Conservation (phyloP, 2,113 vertebrate genomes). For the Oryzias curvinotus region DNA sequence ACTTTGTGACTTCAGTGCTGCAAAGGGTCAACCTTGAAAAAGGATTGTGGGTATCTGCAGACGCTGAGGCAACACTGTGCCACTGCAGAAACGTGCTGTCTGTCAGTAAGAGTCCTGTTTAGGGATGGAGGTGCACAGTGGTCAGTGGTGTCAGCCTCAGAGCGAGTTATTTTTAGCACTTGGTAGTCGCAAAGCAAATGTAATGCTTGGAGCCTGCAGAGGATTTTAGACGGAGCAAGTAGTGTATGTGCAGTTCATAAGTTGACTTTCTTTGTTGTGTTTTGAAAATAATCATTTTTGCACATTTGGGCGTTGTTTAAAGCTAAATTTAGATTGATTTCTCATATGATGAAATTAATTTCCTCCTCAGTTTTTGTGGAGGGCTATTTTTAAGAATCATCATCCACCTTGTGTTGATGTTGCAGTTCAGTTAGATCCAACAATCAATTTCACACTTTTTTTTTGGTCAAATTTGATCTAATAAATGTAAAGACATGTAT, state of each 20-base stretch:
- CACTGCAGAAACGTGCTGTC: constrained; percentile 27
- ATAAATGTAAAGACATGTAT: too few relatives aligned
- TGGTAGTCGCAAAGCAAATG: constrained; percentile 32
- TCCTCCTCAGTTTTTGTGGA: too few relatives aligned
- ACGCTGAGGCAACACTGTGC: constrained; percentile 9
- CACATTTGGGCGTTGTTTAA: too few relatives aligned
- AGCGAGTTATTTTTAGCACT: constrained; percentile 45
- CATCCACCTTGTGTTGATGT: too few relatives aligned
- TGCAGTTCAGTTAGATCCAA: too few relatives aligned
- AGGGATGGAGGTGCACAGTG: constrained; percentile 28
- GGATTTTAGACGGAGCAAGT: neutral
- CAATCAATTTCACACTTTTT: too few relatives aligned
- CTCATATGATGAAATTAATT: too few relatives aligned
- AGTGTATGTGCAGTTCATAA: neutral
- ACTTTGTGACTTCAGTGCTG: constrained; percentile 4
- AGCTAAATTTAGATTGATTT: too few relatives aligned
- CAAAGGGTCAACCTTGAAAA: constrained; percentile 15
- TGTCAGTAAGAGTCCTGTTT: constrained; percentile 14
- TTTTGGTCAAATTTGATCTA: too few relatives aligned
- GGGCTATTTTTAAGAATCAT: too few relatives aligned
- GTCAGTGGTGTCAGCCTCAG: constrained; percentile 27
- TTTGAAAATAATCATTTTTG: too few relatives aligned
- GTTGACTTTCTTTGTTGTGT: too few relatives aligned
- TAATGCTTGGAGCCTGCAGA: constrained; percentile 1
- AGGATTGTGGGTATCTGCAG: constrained; percentile 3